A percentile compares a stretch with the other conserved stretches of the same genome.
phyloP scores from a whole-genome alignment of 2,113 vertebrate species.

The Apistogramma diplotaenia region DNA sequence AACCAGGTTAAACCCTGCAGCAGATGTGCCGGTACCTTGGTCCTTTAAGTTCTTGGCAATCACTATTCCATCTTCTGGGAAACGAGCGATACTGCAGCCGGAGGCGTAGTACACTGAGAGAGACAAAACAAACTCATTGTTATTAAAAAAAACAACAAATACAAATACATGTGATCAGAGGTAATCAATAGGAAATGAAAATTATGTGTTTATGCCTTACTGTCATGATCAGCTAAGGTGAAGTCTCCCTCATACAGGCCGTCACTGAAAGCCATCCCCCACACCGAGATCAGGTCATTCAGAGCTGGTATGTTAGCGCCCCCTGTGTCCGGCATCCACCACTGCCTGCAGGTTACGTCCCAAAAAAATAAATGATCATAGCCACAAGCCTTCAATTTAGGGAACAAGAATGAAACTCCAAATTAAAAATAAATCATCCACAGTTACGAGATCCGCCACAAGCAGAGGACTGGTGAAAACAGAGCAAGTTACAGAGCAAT shows the following conservation, averaged over 20 bases:
- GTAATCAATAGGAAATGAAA: not conserved
- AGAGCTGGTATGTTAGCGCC: slow-evolving; percentile 95
- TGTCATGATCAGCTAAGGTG: slow-evolving; percentile 92
- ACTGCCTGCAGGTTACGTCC: slow-evolving; percentile 80
- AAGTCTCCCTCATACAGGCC: slow-evolving; percentile 98
- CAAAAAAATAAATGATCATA: not conserved
- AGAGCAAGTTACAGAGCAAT: not conserved
- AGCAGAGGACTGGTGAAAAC: not conserved
- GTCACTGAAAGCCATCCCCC: slow-evolving; percentile 98
- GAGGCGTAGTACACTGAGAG: slow-evolving; percentile 95
- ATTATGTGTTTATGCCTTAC: slow-evolving; percentile 74
- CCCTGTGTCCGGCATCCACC: slow-evolving; percentile 99
- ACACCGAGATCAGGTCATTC: slow-evolving; percentile 94
- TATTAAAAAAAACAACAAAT: not conserved
- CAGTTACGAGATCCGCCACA: not conserved
- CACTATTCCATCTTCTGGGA: slow-evolving; percentile 95
- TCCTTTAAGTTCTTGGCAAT: slow-evolving; percentile 96
- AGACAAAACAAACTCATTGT: not conserved
- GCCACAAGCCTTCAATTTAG: not conserved
- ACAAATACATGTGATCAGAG: not conserved
- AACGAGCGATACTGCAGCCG: slow-evolving; percentile 94
- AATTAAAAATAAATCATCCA: not conserved
- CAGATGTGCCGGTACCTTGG: slow-evolving; percentile 82
- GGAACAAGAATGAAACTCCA: not conserved
- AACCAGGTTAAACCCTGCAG: not conserved